Conservation (phyloP, 2,797 vertebrate genomes). For the Cottoperca gobio region DNA sequence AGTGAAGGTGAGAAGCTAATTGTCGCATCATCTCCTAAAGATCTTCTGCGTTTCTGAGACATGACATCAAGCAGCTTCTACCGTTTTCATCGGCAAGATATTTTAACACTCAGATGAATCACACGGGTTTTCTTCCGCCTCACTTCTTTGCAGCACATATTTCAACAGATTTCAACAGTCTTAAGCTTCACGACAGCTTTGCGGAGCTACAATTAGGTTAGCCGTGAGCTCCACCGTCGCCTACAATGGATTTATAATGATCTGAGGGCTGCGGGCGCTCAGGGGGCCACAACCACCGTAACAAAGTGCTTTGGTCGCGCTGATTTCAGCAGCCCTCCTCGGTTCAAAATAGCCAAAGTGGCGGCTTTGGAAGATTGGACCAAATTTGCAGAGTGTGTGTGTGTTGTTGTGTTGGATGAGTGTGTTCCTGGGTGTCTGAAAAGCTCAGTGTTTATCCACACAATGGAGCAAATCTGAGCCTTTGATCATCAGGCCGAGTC, state of each 20-base stretch:
- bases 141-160: slow-evolving; percentile 38
- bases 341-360: slow-evolving; percentile 61
- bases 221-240: slow-evolving; percentile 32
- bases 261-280: slow-evolving; percentile 48
- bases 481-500: slow-evolving; percentile 77
- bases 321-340: slow-evolving; percentile 50
- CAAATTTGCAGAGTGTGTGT: slow-evolving; percentile 69
- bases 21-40: background rate
- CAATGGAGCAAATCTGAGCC: slow-evolving; percentile 81
- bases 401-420: slow-evolving; percentile 50
- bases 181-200: slow-evolving; percentile 37
- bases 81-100: slow-evolving; percentile 31
- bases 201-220: slow-evolving; percentile 52
- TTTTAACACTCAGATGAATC: slow-evolving; percentile 43
- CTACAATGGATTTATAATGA: slow-evolving; percentile 60
- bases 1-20: background rate
- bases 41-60: slow-evolving; percentile 9
- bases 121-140: slow-evolving; percentile 17
- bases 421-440: slow-evolving; percentile 66
- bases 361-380: slow-evolving; percentile 74
- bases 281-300: slow-evolving; percentile 34
- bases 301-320: slow-evolving; percentile 52
- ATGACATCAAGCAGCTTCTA: slow-evolving; percentile 23
- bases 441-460: slow-evolving; percentile 75
- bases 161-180: slow-evolving; percentile 69